Evolutionary conservation across 2,888 invertebrate genomes (phyloP).

Genomic region (Chelonus formosanus): DNA sequence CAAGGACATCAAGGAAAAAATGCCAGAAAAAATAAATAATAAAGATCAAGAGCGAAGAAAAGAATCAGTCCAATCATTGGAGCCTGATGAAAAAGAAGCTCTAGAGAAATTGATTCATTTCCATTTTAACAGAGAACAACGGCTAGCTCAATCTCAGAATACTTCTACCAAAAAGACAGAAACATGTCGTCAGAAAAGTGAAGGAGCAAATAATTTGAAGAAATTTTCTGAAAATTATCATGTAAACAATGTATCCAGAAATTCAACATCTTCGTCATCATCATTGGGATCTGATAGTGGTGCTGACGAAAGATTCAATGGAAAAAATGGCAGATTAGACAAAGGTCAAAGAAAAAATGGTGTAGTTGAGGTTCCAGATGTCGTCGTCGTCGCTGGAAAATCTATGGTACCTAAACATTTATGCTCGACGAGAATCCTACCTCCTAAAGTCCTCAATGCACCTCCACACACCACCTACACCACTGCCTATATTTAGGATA

Average conservation of each 20-base stretch:
- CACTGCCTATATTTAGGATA: constrained; percentile 61
- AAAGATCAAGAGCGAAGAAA: constrained; percentile 5
- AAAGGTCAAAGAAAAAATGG: constrained; percentile 38
- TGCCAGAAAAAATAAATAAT: constrained; percentile 29
- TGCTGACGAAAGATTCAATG: constrained; percentile 26
- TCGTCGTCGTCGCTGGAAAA: constrained; percentile 52
- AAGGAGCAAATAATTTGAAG: constrained; percentile 1
- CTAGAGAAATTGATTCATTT: constrained; percentile 28
- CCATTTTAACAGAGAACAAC: constrained; percentile 24
- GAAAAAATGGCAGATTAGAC: background rate
- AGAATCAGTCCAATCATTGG: constrained; percentile 21
- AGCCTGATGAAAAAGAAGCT: constrained; percentile 27
- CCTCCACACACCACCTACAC: constrained; percentile 61
- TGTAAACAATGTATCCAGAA: background rate
- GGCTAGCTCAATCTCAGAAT: background rate
- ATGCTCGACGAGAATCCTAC: constrained; percentile 57
- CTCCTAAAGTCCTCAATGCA: constrained; percentile 59
- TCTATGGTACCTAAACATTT: constrained; percentile 53
- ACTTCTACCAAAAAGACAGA: background rate
- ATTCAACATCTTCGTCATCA: background rate
- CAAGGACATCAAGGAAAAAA: constrained; percentile 39
- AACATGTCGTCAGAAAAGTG: constrained; percentile 12
- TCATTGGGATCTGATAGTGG: constrained; percentile 33
- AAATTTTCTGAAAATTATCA: background rate
- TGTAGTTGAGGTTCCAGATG: constrained; percentile 55